These are phyloP conservation scores for Odobenus rosmarus DNA, from an alignment of 2,113 vertebrate genomes.

Conservation along the genomic window DNA sequence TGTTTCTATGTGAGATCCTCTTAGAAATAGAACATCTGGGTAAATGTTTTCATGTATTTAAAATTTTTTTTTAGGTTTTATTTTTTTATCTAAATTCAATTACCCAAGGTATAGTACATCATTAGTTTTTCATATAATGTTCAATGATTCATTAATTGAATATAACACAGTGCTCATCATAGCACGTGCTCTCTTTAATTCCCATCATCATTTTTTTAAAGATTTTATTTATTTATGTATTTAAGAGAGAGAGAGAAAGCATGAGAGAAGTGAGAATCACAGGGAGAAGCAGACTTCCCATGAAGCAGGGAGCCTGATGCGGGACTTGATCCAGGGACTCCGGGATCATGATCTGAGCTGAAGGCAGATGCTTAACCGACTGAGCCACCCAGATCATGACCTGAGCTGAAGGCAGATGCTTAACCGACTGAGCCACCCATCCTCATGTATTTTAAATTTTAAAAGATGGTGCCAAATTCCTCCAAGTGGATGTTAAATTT, in stretches of 20 bases:
- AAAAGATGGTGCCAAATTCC: not conserved
- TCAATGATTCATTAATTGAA: too few species aligned
- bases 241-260: not conserved
- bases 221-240: not conserved
- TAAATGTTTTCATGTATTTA: not conserved
- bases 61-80: too few species aligned
- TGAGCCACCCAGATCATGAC: not conserved
- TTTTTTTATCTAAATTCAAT: too few species aligned
- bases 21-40: not conserved
- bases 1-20: not conserved
- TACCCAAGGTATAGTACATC: too few species aligned
- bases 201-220: not conserved
- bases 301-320: not conserved
- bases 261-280: not conserved
- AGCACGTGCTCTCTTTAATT: too few species aligned
- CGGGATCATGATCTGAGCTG: not conserved
- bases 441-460: constrained; percentile 8
- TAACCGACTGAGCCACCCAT: not conserved
- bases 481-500: not conserved
- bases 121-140: too few species aligned
- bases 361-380: not conserved
- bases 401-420: not conserved
- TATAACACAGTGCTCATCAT: too few species aligned
- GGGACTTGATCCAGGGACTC: not conserved
- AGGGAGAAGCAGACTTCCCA: not conserved